Evolutionary conservation across 2,888 invertebrate species (phyloP), one percentile per base, ranked within the genome.

Genomic region (Dolichopus griseipennis): DNA sequence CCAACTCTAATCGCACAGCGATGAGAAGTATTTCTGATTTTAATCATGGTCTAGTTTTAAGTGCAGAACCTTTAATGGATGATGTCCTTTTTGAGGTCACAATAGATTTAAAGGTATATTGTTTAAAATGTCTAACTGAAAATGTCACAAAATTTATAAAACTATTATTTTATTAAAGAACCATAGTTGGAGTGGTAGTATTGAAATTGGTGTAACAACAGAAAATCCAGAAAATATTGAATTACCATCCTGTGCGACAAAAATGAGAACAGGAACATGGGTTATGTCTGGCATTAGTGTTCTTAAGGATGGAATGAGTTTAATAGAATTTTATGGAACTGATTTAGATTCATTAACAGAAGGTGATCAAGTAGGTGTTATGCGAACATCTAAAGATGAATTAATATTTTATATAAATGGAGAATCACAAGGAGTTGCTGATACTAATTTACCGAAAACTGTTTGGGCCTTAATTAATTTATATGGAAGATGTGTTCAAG

Each of bases 341-440:
- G 92, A 95, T 82, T 83, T 95, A 70, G 93, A 93, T 75, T 87
- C 89, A 64, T 84, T 96, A 66, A 87, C 86, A 70, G 93, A 93
- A 81, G 92, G 92, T 66, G 92, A 92, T 77, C 87, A 89, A 69
- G 85, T 95, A 64, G 95, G 95, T 65, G 90, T 96, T 6, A 89
- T 93, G 87, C 85, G 90, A 75, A 91, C 92, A 34, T 86, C 87
- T 67, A 88, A 89, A 81, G 90, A 90, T 10, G 93, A 93, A 75
- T 83, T 97, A 69, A 86, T 93, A 76, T 95, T 95, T 80, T 95
- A 89, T 78, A 86, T 96, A 21, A 96, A 96, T 80, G 94, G 93
- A 1, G 86, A 90, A 73, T 91, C 93, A 27, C 92, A 95, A 79
- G 96, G 96, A 0, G 85, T 93, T 61, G 96, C 95, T 3, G 93